These are phyloP conservation scores for Grantiella picta DNA, from an alignment of 2,113 vertebrate genomes.

Conservation along the genomic window DNA sequence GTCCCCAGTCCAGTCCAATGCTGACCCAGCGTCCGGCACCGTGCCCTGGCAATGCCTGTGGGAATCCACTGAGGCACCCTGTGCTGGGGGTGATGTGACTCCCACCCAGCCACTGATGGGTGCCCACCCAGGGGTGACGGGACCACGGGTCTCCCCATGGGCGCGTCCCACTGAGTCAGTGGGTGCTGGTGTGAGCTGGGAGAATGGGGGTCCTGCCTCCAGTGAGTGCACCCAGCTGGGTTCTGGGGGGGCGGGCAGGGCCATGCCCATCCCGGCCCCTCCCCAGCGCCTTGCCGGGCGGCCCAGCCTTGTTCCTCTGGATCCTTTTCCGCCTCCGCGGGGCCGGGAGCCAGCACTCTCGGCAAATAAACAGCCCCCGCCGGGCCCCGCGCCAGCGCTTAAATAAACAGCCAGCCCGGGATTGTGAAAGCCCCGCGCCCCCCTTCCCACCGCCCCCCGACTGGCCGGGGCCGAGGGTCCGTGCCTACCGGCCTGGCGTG, in stretches of 20 bases:
- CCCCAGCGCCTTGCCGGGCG: constrained; percentile 59
- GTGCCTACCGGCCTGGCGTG: neutral
- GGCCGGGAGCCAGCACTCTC: constrained; percentile 52
- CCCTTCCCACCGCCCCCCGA: neutral
- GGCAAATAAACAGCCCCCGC: constrained; percentile 62
- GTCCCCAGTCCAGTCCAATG: fast-evolving
- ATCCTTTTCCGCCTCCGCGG: constrained; percentile 62
- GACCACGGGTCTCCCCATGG: fast-evolving
- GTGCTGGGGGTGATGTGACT: neutral
- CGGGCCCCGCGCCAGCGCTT: constrained; percentile 42
- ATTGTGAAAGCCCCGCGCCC: constrained; percentile 36
- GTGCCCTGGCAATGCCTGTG: neutral
- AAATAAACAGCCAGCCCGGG: constrained; percentile 55
- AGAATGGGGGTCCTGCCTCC: neutral
- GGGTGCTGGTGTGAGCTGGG: neutral
- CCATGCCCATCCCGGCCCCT: constrained; percentile 8
- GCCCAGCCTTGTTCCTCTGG: constrained; percentile 65
- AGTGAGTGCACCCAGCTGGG: neutral
- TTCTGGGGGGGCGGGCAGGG: neutral
- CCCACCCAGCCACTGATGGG: neutral
- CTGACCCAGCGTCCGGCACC: fast-evolving
- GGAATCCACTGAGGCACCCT: neutral
- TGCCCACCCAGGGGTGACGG: neutral
- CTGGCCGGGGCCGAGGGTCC: neutral
- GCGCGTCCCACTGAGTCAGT: no score